These are phyloP conservation scores for Melitaea athalia DNA, from an alignment of 2,888 invertebrate genomes.

Conservation along the genomic window DNA sequence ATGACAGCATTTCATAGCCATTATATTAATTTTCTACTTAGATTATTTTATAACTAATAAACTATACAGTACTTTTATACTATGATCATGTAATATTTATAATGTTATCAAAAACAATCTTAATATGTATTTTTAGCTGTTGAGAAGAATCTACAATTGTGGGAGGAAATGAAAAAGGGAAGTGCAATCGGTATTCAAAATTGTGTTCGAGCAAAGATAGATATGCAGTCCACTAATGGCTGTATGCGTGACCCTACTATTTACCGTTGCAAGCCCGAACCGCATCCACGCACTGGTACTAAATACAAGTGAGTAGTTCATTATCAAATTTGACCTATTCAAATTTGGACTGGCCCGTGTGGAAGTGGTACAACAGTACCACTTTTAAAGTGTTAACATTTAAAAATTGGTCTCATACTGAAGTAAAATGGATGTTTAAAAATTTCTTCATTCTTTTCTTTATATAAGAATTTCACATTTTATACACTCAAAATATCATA, in stretches of 20 bases:
- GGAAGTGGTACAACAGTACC: no score
- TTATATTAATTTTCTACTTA: no score
- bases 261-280: conserved; percentile 97
- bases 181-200: conserved; percentile 90
- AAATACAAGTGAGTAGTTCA: conserved; percentile 92
- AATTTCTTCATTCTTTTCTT: no score
- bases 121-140: conserved; percentile 80
- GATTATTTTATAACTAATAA: no score
- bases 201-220: conserved; percentile 98
- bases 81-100: neutral
- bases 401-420: no score
- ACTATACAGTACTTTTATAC: no score
- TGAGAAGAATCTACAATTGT: conserved; percentile 92
- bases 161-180: conserved; percentile 97
- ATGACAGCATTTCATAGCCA: no score
- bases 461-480: no score
- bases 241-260: conserved; percentile 99
- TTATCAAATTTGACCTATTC: neutral
- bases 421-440: no score
- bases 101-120: neutral
- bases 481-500: no score
- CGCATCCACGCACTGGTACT: conserved; percentile 95
- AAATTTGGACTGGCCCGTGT: no score
- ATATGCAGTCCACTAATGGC: conserved; percentile 97
- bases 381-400: no score